These are phyloP conservation scores for Parauchenoglanis punctatus DNA, from an alignment of 2,797 vertebrate species.

Conservation along the genomic window DNA sequence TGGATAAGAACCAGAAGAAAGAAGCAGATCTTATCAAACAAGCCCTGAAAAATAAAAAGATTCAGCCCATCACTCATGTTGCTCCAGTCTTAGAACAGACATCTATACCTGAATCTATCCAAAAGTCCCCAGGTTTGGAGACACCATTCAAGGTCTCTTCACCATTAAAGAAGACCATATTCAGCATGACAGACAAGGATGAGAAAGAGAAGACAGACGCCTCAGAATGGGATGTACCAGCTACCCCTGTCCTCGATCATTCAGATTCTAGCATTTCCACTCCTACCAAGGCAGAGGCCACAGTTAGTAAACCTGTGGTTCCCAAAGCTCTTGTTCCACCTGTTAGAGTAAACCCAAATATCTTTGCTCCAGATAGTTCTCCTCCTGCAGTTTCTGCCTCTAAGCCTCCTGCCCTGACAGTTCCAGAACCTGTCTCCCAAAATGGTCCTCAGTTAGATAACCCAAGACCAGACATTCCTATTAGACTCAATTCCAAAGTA, in stretches of 20 bases:
- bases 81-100: slow-evolving; percentile 47
- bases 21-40: slow-evolving; percentile 48
- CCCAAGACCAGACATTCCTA: slow-evolving; percentile 43
- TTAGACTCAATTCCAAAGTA: neutral
- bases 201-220: slow-evolving; percentile 48
- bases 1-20: slow-evolving; percentile 64
- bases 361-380: slow-evolving; percentile 49
- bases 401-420: slow-evolving; percentile 34
- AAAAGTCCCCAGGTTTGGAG: neutral
- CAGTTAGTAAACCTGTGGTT: neutral
- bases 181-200: slow-evolving; percentile 50
- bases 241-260: neutral
- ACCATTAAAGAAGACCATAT: slow-evolving; percentile 63
- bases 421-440: slow-evolving; percentile 47
- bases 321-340: neutral
- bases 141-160: slow-evolving; percentile 59
- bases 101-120: neutral
- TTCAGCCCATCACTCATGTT: slow-evolving; percentile 33
- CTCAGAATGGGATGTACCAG: neutral
- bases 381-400: slow-evolving; percentile 18
- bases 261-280: neutral
- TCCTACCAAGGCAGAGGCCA: neutral
- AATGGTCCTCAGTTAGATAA: slow-evolving; percentile 16
- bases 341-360: neutral
- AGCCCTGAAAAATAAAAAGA: slow-evolving; percentile 60